phyloP scores from a whole-genome alignment of 2,888 invertebrate species.

The Pachymerium ferrugineum region DNA sequence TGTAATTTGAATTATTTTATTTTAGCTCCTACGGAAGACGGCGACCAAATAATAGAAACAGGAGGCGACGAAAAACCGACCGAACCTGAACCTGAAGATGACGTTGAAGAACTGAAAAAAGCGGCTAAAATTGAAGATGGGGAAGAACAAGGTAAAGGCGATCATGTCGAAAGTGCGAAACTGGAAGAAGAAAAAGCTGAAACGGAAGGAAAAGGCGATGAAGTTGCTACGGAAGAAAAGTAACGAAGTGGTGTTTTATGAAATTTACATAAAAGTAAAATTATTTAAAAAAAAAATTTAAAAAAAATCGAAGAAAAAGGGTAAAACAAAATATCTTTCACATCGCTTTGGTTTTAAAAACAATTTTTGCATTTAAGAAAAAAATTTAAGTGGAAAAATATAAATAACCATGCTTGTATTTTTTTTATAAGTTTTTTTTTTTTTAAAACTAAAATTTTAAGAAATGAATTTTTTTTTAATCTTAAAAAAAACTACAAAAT shows the following conservation, averaged over 20 bases:
- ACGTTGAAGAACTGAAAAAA: conserved; percentile 1
- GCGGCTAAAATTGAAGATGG: conserved; percentile 5
- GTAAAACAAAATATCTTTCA: background rate
- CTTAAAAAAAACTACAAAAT: background rate
- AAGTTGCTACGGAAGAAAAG: background rate
- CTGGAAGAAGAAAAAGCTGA: background rate
- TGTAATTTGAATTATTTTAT: background rate
- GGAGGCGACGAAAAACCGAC: background rate
- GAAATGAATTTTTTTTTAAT: background rate
- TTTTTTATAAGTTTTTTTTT: background rate
- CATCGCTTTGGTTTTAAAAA: background rate
- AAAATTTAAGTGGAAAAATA: background rate
- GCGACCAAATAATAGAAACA: background rate
- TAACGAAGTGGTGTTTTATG: background rate
- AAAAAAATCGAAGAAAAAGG: no score
- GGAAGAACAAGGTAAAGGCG: background rate
- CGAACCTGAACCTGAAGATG: background rate
- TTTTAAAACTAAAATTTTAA: background rate
- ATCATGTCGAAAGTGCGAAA: conserved; percentile 3
- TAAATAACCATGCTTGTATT: background rate
- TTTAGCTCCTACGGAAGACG: conserved; percentile 4
- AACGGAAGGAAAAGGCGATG: background rate
- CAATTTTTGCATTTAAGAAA: background rate
- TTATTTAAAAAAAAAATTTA: background rate
- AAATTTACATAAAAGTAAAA: background rate